Evolutionary conservation across 2,888 invertebrate genomes (phyloP), one percentile per base, ranked within the genome.

Genomic region (Stramonita haemastoma): DNA sequence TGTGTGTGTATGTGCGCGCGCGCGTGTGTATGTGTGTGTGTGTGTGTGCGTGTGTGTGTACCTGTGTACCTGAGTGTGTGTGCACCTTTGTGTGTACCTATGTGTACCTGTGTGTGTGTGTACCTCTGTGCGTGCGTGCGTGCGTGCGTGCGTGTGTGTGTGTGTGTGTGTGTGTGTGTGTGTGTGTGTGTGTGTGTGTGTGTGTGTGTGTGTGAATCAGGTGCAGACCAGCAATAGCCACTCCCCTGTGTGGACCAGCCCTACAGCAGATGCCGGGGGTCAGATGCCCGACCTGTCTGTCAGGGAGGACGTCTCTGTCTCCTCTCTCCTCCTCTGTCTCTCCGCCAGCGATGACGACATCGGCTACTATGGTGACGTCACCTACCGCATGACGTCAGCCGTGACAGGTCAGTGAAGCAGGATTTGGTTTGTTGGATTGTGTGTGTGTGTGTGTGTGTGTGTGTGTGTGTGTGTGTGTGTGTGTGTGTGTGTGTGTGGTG

Each of bases 291-390:
- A 46, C 8, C 46, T 87, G 36, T 5, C 73, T 0, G 29, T 87
- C n/a, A 70, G 46, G 11, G 87, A 87, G 46, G 73, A 87, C n/a
- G 1, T 4, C 11, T 13, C 87, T 87, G n/a, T 73, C n/a, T 66
- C 66, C 46, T 66, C 87, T 19, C 26, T 29, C 19, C 17, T 87
- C 73, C 73, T 77, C 13, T 73, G 66, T 15, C 87, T 87, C n/a
- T 29, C 87, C 17, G 87, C 87, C 73, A 26, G n/a, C 15, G 87
- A 87, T 77, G 87, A 36, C 29, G 70, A 86, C 32, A 29, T 36
- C 36, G 87, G 87, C 11, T 8, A 36, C 17, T 73, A 15, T 32
- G 87, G 46, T 87, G 46, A 87, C 87, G 73, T 87, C 73, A 73
- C 34, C 5, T 87, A 87, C n/a, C 26, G 0, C 22, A 87, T 87